Percentiles rank a stretch among this genome's conserved stretches.
Evolutionary conservation across 2,113 vertebrate species (phyloP).

Genomic region (Cebus imitator): DNA sequence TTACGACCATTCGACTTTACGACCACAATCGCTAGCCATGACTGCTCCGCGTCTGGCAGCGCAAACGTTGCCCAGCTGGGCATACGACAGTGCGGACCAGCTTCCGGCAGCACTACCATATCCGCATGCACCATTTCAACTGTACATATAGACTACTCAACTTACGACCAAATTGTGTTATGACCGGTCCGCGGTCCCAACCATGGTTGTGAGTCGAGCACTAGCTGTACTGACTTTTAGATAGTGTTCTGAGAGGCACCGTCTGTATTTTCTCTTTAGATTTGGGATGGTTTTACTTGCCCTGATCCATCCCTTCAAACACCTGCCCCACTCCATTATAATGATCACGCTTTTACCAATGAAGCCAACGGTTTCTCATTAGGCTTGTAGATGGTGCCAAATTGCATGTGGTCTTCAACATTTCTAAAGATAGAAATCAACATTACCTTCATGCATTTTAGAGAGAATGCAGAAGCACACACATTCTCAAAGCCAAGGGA

Average conservation of each 20-base stretch:
- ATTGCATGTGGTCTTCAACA: not conserved
- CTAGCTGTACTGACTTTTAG: not conserved
- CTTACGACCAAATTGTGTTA: too few relatives aligned
- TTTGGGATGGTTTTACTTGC: not conserved
- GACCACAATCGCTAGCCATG: too few relatives aligned
- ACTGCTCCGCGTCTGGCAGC: too few relatives aligned
- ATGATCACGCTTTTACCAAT: not conserved
- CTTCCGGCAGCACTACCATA: too few relatives aligned
- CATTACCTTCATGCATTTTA: not conserved
- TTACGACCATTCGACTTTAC: too few relatives aligned
- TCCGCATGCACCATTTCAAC: too few relatives aligned
- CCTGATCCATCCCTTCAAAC: not conserved
- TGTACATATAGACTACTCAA: too few relatives aligned
- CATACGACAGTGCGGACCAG: too few relatives aligned
- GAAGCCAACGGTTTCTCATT: not conserved
- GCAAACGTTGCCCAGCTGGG: too few relatives aligned
- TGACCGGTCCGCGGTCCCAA: too few relatives aligned
- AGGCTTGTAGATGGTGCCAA: not conserved
- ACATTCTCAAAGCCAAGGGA: not conserved
- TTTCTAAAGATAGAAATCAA: not conserved
- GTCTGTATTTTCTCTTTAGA: not conserved
- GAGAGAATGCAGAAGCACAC: not conserved
- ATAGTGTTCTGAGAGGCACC: not conserved
- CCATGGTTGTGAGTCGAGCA: too few relatives aligned
- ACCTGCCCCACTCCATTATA: not conserved